These are phyloP conservation scores for Gnatocerus cornutus DNA, from an alignment of 2,888 invertebrate genomes.

Conservation along the genomic window DNA sequence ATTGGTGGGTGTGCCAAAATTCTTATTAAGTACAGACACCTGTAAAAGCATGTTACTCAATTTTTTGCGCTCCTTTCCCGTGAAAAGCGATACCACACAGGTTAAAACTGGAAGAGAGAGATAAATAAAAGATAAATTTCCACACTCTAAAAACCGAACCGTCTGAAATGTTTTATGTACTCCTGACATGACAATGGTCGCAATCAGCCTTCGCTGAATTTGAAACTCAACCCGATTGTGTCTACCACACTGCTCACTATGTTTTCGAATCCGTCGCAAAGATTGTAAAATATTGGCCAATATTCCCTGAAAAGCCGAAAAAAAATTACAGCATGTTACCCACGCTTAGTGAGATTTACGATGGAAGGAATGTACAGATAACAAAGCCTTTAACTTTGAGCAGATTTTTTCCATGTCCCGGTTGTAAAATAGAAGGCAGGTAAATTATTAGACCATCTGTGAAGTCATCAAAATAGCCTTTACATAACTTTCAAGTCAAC, in stretches of 20 bases:
- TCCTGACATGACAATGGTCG: no score
- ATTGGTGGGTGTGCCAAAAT: no score
- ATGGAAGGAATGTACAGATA: slow-evolving; percentile 14
- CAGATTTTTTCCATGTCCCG: slow-evolving; percentile 18
- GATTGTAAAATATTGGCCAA: slow-evolving; percentile 15
- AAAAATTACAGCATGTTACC: slow-evolving; percentile 31
- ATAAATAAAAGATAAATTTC: no score
- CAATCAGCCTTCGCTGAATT: not conserved
- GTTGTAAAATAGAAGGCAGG: not conserved
- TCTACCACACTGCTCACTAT: slow-evolving; percentile 1
- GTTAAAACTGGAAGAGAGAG: no score
- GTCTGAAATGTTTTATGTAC: no score
- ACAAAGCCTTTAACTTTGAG: slow-evolving; percentile 22
- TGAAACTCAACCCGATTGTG: not conserved
- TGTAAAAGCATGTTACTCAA: no score
- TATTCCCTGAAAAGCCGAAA: slow-evolving; percentile 8
- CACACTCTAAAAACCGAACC: no score
- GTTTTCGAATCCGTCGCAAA: not conserved
- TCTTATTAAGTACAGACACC: no score
- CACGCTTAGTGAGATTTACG: slow-evolving; percentile 27
- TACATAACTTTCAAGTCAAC: slow-evolving; percentile 1
- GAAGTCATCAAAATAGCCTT: not conserved
- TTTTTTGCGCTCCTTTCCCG: no score
- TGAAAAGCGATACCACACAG: no score
- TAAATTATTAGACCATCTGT: slow-evolving; percentile 4